A percentile compares a stretch with the other conserved stretches of the same genome.
phyloP scores from a whole-genome alignment of 2,797 vertebrate genomes.

The Hoplostethus mediterraneus region DNA sequence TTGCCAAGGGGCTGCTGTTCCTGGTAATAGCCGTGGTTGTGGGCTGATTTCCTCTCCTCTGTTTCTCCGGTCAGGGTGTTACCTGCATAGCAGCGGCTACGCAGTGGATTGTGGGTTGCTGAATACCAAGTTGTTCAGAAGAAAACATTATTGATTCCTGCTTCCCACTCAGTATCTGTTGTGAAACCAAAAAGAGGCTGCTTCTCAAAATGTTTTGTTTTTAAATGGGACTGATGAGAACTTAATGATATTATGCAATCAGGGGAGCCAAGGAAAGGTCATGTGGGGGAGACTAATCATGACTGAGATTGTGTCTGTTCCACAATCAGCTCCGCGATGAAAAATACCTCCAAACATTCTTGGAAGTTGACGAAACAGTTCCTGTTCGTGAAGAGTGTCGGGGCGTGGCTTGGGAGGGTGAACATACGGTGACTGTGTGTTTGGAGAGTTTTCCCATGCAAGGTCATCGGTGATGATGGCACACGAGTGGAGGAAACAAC shows the following conservation, averaged over 20 bases:
- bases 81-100: neutral
- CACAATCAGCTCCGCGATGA: conserved; percentile 7
- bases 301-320: neutral
- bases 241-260: conserved; percentile 8
- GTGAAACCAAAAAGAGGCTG: neutral
- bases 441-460: conserved; percentile 21
- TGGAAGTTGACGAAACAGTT: conserved; percentile 21
- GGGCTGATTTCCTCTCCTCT: conserved; percentile 19
- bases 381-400: conserved; percentile 17
- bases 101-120: neutral
- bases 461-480: conserved; percentile 24
- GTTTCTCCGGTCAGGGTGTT: neutral
- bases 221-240: neutral
- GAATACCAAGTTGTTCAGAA: neutral
- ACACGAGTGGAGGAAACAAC: conserved; percentile 33
- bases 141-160: neutral
- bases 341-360: conserved; percentile 15
- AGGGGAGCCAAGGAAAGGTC: conserved; percentile 4
- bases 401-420: neutral
- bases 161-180: neutral
- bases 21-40: conserved; percentile 4
- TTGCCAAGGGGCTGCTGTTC: neutral
- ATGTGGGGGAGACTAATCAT: neutral
- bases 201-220: neutral
- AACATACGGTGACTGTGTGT: neutral